A percentile compares a stretch with the other conserved stretches of the same genome.
Conservation (phyloP, 2,113 vertebrate species). For the Myrmecophaga tridactyla region DNA sequence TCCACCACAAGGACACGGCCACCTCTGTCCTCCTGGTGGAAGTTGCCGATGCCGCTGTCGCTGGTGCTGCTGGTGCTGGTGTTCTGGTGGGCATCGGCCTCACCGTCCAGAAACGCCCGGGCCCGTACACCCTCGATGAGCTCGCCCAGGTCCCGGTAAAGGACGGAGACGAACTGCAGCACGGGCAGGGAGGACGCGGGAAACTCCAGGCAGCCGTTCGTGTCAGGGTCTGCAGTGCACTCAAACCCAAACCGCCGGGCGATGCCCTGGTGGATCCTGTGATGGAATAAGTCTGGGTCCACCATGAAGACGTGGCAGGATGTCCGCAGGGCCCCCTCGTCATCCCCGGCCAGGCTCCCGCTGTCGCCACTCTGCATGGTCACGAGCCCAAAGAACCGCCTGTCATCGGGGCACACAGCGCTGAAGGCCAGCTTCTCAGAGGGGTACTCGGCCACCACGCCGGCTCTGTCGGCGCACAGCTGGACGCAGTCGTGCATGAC, state of each 20-base stretch:
- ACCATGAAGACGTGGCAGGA: slow-evolving; percentile 99
- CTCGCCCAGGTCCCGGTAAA: slow-evolving; percentile 98
- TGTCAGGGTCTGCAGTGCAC: slow-evolving; percentile 96
- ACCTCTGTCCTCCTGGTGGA: slow-evolving; percentile 94
- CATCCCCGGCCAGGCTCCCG: slow-evolving; percentile 84
- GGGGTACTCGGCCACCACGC: slow-evolving; percentile 92
- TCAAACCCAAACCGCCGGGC: slow-evolving; percentile 92
- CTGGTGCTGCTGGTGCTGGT: slow-evolving; percentile 98
- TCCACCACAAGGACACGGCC: slow-evolving; percentile 94
- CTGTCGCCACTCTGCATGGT: slow-evolving; percentile 94
- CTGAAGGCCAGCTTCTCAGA: slow-evolving; percentile 98
- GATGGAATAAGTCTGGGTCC: slow-evolving; percentile 95
- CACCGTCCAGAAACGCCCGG: slow-evolving; percentile 93
- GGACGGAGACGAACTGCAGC: slow-evolving; percentile 95
- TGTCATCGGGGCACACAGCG: slow-evolving; percentile 95
- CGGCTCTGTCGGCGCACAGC: slow-evolving; percentile 90
- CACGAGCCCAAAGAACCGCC: slow-evolving; percentile 95
- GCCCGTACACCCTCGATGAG: slow-evolving; percentile 94
- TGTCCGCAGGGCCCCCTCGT: slow-evolving; percentile 90
- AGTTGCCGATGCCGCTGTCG: slow-evolving; percentile 97
- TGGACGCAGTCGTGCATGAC: slow-evolving; percentile 96
- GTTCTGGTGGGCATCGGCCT: slow-evolving; percentile 93
- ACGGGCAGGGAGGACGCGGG: slow-evolving; percentile 94
- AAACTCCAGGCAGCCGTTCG: slow-evolving; percentile 95
- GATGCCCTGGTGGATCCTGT: slow-evolving; percentile 93